A percentile compares a stretch with the other conserved stretches of the same genome.
Conservation (phyloP, 2,797 vertebrate genomes). For the Potorous gilbertii region DNA sequence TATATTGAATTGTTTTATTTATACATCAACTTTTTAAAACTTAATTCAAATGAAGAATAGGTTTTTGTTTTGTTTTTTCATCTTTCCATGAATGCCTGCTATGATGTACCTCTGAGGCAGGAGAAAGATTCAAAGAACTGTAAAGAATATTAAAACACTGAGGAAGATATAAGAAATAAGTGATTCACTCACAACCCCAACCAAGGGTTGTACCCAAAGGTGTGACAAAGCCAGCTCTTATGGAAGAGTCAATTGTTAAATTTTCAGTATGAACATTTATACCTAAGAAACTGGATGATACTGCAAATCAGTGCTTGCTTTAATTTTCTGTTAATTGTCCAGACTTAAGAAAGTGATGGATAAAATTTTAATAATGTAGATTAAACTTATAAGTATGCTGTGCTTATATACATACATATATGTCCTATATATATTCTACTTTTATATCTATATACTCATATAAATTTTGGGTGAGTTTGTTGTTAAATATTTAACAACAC, state of each 20-base stretch:
- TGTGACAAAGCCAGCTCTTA: background rate
- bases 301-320: background rate
- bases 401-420: background rate
- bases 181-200: background rate
- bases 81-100: background rate
- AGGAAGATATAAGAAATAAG: background rate
- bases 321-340: background rate
- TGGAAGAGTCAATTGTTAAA: background rate
- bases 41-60: background rate
- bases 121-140: background rate
- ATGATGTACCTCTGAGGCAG: background rate
- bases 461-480: background rate
- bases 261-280: background rate
- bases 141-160: background rate
- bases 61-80: background rate
- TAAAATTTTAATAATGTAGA: background rate
- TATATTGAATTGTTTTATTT: background rate
- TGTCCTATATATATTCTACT: background rate
- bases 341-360: background rate
- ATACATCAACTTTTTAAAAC: background rate
- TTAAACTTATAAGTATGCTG: background rate
- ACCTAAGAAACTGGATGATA: background rate
- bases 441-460: background rate
- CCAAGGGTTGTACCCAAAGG: background rate
- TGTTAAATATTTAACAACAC: background rate